phyloP scores from a whole-genome alignment of 2,888 invertebrate genomes.

The Empis stercorea region DNA sequence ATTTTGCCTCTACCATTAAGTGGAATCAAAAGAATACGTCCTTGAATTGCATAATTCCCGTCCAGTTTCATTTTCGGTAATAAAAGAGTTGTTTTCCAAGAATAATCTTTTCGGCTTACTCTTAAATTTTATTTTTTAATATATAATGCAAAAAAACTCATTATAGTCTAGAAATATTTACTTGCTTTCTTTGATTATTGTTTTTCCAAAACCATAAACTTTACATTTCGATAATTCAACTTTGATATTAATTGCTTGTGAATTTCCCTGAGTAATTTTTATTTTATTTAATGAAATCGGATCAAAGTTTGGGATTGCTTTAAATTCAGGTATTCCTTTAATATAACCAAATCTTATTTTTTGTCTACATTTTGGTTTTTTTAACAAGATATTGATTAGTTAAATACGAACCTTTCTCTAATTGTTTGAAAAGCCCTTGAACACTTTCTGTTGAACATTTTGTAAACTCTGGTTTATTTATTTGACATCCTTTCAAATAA shows the following conservation, averaged over 20 bases:
- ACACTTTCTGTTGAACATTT: constrained; percentile 49
- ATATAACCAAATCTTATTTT: too few relatives aligned
- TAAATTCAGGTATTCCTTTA: too few relatives aligned
- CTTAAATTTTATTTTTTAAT: too few relatives aligned
- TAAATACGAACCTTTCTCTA: constrained; percentile 31
- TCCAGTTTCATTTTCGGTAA: constrained; percentile 34
- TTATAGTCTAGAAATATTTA: constrained; percentile 28
- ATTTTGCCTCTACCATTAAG: constrained; percentile 48
- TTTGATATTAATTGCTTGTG: constrained; percentile 40
- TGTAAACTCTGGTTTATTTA: constrained; percentile 48
- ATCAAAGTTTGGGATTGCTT: too few relatives aligned
- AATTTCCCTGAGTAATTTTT: constrained; percentile 7
- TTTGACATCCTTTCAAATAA: constrained; percentile 50
- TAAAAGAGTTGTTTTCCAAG: too few relatives aligned
- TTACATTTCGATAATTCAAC: constrained; percentile 41
- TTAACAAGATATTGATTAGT: too few relatives aligned
- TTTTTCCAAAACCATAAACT: constrained; percentile 53
- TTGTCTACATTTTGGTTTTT: neutral
- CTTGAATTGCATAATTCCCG: too few relatives aligned
- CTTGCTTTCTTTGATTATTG: constrained; percentile 50
- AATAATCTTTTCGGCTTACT: too few relatives aligned
- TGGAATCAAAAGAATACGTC: too few relatives aligned
- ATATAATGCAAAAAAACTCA: neutral
- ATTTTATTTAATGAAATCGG: too few relatives aligned
- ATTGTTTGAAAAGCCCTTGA: constrained; percentile 43